These are phyloP conservation scores for Hydraecia micacea DNA, from an alignment of 2,888 invertebrate species.

Conservation along the genomic window DNA sequence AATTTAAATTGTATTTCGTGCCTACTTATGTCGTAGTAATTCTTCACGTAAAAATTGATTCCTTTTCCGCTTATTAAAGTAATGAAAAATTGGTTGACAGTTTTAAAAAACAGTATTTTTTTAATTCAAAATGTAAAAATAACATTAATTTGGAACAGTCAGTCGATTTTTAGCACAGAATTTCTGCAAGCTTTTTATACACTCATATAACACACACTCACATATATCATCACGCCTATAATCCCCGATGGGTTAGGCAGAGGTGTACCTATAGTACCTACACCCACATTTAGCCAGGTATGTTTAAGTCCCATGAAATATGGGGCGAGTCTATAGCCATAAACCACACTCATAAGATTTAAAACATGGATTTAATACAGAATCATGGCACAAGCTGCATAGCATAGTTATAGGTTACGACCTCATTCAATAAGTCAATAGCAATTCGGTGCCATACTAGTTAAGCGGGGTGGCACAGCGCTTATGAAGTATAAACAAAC, in stretches of 20 bases:
- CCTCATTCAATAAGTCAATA: constrained; percentile 36
- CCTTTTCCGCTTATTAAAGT: background rate
- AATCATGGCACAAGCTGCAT: background rate
- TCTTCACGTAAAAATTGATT: background rate
- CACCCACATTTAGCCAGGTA: too few relatives aligned
- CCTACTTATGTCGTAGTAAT: background rate
- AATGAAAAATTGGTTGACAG: background rate
- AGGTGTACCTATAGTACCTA: too few relatives aligned
- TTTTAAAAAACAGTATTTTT: background rate
- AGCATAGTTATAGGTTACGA: constrained; percentile 16
- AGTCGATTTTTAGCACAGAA: too few relatives aligned
- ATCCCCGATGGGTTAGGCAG: too few relatives aligned
- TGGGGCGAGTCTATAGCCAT: too few relatives aligned
- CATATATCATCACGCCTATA: too few relatives aligned
- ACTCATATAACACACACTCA: too few relatives aligned
- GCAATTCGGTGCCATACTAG: constrained; percentile 15
- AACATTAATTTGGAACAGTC: background rate
- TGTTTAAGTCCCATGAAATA: too few relatives aligned
- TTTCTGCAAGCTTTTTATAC: background rate
- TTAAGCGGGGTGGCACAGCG: background rate
- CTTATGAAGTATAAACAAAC: constrained; percentile 31
- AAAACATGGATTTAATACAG: background rate
- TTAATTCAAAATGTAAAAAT: background rate
- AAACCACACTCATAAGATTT: background rate
- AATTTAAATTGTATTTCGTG: background rate